A percentile compares a stretch with the other conserved stretches of the same genome.
These are phyloP conservation scores for Gorilla gorilla DNA, from an alignment of 2,113 vertebrate genomes.

Conservation along the genomic window DNA sequence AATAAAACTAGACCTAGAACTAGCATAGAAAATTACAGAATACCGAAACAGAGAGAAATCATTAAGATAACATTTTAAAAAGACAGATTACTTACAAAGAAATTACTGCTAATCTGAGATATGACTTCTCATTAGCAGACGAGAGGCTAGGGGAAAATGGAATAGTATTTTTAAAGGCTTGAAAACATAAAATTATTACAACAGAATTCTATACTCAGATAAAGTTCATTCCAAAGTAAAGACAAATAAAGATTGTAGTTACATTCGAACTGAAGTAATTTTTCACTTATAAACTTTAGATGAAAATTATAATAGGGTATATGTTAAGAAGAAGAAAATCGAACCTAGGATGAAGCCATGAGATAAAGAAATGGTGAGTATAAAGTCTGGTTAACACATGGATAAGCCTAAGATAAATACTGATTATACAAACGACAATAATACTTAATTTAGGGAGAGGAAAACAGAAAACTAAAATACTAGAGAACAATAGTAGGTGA, in stretches of 20 bases:
- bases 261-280: neutral
- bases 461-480: neutral
- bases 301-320: neutral
- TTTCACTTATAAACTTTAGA: neutral
- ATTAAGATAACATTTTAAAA: neutral
- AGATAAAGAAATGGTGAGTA: neutral
- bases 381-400: neutral
- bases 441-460: neutral
- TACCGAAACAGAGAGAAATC: neutral
- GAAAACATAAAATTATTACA: neutral
- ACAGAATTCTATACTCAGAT: neutral
- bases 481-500: neutral
- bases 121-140: neutral
- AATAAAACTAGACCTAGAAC: neutral
- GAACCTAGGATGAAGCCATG: neutral
- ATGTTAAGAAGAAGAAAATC: neutral
- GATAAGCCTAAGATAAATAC: neutral
- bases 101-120: neutral
- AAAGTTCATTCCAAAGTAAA: neutral
- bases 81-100: neutral
- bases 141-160: neutral
- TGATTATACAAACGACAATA: neutral
- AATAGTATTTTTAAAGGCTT: neutral
- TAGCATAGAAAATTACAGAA: neutral
- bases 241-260: neutral